phyloP scores from a whole-genome alignment of 1,140 invertebrate genomes.

The Procambarus virginalis region DNA sequence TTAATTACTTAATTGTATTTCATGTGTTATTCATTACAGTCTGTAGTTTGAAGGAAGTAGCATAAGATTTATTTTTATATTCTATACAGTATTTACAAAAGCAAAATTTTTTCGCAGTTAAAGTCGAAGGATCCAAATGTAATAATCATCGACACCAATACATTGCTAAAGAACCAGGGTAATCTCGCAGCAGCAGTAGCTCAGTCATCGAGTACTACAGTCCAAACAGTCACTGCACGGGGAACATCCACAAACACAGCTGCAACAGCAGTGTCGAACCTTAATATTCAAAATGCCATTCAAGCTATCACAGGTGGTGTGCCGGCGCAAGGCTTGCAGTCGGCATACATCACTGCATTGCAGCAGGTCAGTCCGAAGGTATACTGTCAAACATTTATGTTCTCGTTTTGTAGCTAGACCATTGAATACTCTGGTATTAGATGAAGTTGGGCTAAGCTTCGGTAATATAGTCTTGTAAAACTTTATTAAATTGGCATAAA shows the following conservation, averaged over 20 bases:
- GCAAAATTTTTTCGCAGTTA: not conserved
- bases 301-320: slow-evolving; percentile 68
- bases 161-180: slow-evolving; percentile 67
- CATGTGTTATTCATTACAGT: too few species aligned
- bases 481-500: too few species aligned
- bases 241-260: slow-evolving; percentile 15
- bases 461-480: too few species aligned
- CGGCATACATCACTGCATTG: slow-evolving; percentile 68
- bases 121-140: slow-evolving; percentile 66
- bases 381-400: not conserved
- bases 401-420: not conserved
- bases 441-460: too few species aligned
- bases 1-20: too few species aligned
- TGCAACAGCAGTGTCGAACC: slow-evolving; percentile 25
- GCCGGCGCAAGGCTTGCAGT: slow-evolving; percentile 67
- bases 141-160: slow-evolving; percentile 70
- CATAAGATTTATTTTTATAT: not conserved
- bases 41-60: too few species aligned
- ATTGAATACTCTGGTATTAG: not conserved
- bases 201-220: slow-evolving; percentile 18
- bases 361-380: slow-evolving; percentile 63
- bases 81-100: not conserved
- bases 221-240: slow-evolving; percentile 3
- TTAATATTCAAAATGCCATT: slow-evolving; percentile 68
- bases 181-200: slow-evolving; percentile 65